A percentile compares a stretch with the other conserved stretches of the same genome.
phyloP scores from a whole-genome alignment of 2,797 vertebrate genomes.

The Argya squamiceps region DNA sequence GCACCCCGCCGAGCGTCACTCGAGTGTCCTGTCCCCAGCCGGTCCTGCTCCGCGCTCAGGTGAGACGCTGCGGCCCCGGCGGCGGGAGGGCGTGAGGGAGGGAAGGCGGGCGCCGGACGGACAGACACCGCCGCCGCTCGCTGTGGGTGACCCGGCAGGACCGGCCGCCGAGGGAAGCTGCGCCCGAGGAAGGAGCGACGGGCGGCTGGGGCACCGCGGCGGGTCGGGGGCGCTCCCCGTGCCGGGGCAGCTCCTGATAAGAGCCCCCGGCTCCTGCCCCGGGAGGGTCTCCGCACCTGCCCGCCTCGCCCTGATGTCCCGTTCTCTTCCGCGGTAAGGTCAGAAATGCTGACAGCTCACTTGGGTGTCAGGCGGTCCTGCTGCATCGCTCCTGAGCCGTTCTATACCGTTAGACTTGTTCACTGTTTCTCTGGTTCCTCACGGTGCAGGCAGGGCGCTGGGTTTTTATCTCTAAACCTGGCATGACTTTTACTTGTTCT shows the following conservation, averaged over 20 bases:
- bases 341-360: not conserved
- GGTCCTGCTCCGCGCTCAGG: not conserved
- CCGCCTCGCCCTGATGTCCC: not conserved
- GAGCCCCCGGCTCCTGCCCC: not conserved
- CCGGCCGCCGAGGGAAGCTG: not conserved
- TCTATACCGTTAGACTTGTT: not conserved
- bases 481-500: accelerated
- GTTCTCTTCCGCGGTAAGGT: not conserved
- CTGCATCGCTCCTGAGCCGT: accelerated
- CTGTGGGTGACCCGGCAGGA: not conserved
- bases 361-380: not conserved
- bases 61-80: not conserved
- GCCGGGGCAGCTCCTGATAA: not conserved
- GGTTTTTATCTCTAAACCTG: accelerated
- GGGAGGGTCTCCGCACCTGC: not conserved
- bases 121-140: not conserved
- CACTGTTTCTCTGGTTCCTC: accelerated
- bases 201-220: not conserved
- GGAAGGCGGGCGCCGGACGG: no score
- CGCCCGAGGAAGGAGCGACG: not conserved
- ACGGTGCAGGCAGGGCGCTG: not conserved
- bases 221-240: not conserved
- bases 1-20: not conserved
- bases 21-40: not conserved
- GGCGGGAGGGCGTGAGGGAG: not conserved